Percentiles rank a stretch among this genome's conserved stretches.
Conservation (phyloP, 2,113 vertebrate genomes). For the Caretta caretta region DNA sequence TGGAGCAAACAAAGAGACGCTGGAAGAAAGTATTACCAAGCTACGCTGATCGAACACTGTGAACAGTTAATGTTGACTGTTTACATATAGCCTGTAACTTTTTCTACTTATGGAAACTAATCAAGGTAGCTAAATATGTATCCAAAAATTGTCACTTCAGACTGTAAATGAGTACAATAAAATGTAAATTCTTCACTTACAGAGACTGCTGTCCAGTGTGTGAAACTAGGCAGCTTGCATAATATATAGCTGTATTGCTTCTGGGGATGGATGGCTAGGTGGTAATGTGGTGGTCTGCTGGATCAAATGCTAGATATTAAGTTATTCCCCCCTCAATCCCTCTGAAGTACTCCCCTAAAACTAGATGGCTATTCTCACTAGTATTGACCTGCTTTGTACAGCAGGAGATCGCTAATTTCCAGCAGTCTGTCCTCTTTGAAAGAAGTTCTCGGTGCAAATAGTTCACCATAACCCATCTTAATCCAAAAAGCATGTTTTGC, state of each 20-base stretch:
- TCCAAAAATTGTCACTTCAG: conserved; percentile 34
- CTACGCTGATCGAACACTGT: conserved; percentile 55
- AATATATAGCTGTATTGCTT: not conserved
- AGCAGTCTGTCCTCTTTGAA: no score
- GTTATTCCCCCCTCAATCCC: not conserved
- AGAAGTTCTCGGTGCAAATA: no score
- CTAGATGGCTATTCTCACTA: not conserved
- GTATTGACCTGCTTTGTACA: no score
- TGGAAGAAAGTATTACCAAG: conserved; percentile 81
- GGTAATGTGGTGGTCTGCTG: not conserved
- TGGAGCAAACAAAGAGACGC: conserved; percentile 83
- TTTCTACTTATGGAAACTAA: conserved; percentile 73
- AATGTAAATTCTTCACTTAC: conserved; percentile 59
- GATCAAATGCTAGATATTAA: not conserved
- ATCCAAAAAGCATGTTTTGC: no score
- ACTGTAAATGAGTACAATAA: conserved; percentile 78
- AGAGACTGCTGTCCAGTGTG: not conserved
- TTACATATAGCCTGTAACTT: conserved; percentile 71
- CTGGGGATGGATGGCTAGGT: not conserved
- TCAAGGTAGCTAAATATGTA: conserved; percentile 56
- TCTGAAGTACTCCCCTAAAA: not conserved
- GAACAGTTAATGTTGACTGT: conserved; percentile 43
- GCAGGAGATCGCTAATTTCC: no score
- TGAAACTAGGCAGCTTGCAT: not conserved
- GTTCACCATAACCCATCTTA: no score